phyloP scores from a whole-genome alignment of 2,113 vertebrate genomes.

The Nothoprocta pentlandii region DNA sequence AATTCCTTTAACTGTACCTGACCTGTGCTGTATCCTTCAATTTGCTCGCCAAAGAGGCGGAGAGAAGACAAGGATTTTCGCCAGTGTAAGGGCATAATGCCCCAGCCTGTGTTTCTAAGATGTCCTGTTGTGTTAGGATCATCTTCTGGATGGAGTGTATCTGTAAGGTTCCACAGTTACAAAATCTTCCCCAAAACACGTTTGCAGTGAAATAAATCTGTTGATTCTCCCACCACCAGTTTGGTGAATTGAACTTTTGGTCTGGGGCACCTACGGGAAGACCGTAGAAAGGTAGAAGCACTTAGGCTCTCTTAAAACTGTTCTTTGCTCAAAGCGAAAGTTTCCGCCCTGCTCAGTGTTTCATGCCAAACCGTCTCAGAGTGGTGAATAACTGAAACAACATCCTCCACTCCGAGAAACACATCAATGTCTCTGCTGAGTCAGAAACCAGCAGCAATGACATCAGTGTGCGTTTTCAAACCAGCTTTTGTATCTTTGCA shows the following conservation, averaged over 20 bases:
- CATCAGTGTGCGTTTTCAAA: neutral
- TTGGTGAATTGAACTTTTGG: neutral
- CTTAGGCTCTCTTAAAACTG: neutral
- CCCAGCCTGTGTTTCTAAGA: neutral
- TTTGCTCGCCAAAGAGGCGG: neutral
- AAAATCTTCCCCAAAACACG: neutral
- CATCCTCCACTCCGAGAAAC: constrained; percentile 14
- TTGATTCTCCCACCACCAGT: neutral
- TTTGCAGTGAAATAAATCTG: neutral
- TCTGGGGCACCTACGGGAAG: neutral
- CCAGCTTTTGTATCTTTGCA: neutral
- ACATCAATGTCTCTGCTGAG: constrained; percentile 1
- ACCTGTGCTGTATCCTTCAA: neutral
- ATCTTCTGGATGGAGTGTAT: neutral
- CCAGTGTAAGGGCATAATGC: neutral
- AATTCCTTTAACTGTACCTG: neutral
- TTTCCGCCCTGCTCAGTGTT: neutral
- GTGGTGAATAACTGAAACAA: constrained; percentile 22
- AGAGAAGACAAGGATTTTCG: neutral
- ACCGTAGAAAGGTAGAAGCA: neutral
- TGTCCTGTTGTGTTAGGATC: neutral
- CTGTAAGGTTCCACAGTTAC: neutral
- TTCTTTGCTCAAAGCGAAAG: constrained; percentile 63
- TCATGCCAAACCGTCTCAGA: neutral
- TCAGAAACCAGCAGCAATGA: constrained; percentile 24